phyloP scores from a whole-genome alignment of 2,113 vertebrate species.

The Riparia riparia region DNA sequence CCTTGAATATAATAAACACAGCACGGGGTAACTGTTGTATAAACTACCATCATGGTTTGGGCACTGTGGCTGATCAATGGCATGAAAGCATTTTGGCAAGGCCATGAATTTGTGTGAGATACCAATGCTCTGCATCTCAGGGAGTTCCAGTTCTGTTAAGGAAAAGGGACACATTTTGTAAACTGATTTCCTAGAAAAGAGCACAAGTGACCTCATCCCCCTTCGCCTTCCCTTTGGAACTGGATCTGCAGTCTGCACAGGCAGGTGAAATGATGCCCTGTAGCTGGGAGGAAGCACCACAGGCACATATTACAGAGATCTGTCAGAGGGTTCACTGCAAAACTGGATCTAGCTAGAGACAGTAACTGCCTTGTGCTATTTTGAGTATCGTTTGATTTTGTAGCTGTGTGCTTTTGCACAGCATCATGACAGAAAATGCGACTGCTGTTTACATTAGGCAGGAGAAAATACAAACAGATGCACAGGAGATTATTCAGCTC shows the following conservation, averaged over 20 bases:
- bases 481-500: slow-evolving; percentile 18
- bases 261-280: background rate
- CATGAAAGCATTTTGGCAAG: background rate
- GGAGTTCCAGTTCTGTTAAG: background rate
- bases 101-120: background rate
- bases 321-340: background rate
- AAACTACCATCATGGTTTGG: background rate
- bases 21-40: background rate
- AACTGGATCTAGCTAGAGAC: background rate
- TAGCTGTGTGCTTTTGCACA: background rate
- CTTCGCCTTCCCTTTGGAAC: background rate
- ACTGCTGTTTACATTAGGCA: background rate
- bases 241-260: background rate
- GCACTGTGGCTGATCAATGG: slow-evolving; percentile 5
- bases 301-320: background rate
- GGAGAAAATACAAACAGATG: background rate
- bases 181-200: slow-evolving; percentile 31
- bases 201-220: slow-evolving; percentile 9
- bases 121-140: background rate
- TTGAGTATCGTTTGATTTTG: background rate
- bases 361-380: background rate
- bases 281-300: background rate
- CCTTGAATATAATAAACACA: background rate
- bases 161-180: background rate
- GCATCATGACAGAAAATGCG: background rate